Base-by-base conservation (phyloP, 2,113 vertebrate species). In the Centropristis striata region DNA sequence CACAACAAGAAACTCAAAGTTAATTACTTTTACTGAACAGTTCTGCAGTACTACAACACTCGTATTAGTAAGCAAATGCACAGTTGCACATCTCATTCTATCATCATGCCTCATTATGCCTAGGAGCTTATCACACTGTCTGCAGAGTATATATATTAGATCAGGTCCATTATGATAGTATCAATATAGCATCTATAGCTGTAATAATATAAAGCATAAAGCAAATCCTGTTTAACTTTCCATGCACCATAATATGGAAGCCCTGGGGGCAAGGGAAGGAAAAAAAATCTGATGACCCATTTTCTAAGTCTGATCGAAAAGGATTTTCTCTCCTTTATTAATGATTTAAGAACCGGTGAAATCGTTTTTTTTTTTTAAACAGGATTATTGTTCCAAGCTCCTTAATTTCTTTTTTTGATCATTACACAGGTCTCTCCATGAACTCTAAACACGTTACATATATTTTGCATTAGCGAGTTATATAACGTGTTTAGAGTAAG, bases 31-130 rank as follows among this genome's bases (percentile, higher is more conserved):
- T 10, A 46, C 51, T 36, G 42, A 64, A 49, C 15, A 37, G 37
- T 25, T 63, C 20, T 51, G 14, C 7, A 16, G 16, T 54, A 18
- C 41, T 63, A 8, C 36, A 66, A 18, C 61, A 25, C 46, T n/a
- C 0, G 49, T 13, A 25, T 20, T 32, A 14, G 44, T 42, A 23
- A 51, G 15, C 5, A 59, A 5, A 9, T 18, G 71, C 53, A 37
- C 28, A 36, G 55, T 36, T 4, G 5, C 49, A 16, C 37, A 10
- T 73, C 21, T 63, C 3, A 1, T 46, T 46, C 21, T 23, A 32
- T 71, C 46, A 67, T 69, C 63, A 54, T 32, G 68, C 53, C 51
- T 73, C 57, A 53, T 78, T 47, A 58, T 53, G 28, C 39, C 51
- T 13, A 47, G 63, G 20, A 78, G 47, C 14, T 60, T 12, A 66